A percentile compares a stretch with the other conserved stretches of the same genome.
phyloP scores from a whole-genome alignment of 2,113 vertebrate species.

The Odocoileus virginianus region DNA sequence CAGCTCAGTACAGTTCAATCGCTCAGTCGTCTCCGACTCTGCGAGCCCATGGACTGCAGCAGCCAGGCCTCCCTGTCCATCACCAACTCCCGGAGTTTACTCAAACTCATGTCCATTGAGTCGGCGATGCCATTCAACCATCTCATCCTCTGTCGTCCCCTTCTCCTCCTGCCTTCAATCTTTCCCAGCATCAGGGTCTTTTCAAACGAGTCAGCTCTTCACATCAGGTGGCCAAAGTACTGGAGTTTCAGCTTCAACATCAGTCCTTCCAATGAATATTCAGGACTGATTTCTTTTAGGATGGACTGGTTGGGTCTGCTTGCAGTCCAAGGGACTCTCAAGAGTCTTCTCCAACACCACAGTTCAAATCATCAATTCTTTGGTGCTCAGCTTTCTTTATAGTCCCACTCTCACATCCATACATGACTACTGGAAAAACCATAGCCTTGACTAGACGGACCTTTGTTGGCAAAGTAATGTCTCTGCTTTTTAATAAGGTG shows the following conservation, averaged over 20 bases:
- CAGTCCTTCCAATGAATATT: not conserved
- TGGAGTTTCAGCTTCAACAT: not conserved
- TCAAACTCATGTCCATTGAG: not conserved
- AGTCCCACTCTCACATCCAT: not conserved
- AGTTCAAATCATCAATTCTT: not conserved
- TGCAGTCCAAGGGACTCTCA: not conserved
- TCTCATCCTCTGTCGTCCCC: not conserved
- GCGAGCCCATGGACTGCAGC: not conserved
- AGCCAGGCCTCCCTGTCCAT: not conserved
- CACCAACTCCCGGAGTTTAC: not conserved
- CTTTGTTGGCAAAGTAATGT: not conserved
- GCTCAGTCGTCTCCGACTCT: not conserved
- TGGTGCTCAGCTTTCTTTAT: rapidly evolving
- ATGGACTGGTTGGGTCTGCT: not conserved
- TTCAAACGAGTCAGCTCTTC: not conserved
- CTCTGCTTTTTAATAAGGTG: not conserved
- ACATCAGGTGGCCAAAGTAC: not conserved
- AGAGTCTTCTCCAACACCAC: not conserved
- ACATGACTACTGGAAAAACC: not conserved
- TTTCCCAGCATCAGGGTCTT: not conserved
- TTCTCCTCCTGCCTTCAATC: not conserved
- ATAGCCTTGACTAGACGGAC: not conserved
- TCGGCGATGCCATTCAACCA: not conserved
- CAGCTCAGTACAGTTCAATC: not conserved
- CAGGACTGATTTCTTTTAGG: not conserved